These are phyloP conservation scores for Bubalus kerabau DNA, from an alignment of 2,113 vertebrate species.

Conservation along the genomic window DNA sequence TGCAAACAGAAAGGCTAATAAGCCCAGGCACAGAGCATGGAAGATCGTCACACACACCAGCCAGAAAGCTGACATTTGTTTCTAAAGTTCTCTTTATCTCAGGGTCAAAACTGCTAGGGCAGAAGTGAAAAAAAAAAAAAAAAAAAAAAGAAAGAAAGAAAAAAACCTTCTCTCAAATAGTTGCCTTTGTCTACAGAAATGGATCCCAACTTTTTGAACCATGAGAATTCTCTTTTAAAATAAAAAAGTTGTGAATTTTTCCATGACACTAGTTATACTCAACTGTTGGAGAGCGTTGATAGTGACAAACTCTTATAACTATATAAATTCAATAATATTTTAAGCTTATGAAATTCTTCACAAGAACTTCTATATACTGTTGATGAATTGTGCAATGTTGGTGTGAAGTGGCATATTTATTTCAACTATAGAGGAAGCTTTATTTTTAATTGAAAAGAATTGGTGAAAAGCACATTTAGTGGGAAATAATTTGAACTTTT, in stretches of 20 bases:
- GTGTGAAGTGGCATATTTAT: neutral
- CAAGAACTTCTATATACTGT: neutral
- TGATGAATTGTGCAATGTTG: neutral
- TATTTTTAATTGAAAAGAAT: neutral
- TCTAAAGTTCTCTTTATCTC: neutral
- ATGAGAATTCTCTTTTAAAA: neutral
- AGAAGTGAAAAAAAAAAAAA: neutral
- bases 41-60: neutral
- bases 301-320: neutral
- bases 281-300: neutral
- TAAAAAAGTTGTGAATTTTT: neutral
- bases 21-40: fast-evolving
- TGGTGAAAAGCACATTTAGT: neutral
- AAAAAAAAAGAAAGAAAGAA: neutral
- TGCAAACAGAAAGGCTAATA: neutral
- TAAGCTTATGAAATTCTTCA: neutral
- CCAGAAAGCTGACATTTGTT: neutral
- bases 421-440: neutral
- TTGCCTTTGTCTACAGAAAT: neutral
- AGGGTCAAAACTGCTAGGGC: neutral
- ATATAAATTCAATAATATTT: neutral
- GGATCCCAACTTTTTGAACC: neutral
- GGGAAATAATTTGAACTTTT: neutral
- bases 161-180: neutral
- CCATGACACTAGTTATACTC: neutral